Evolutionary conservation across 2,797 vertebrate species (phyloP), one percentile per base, ranked within the genome.

Genomic region (Botia almorhae): DNA sequence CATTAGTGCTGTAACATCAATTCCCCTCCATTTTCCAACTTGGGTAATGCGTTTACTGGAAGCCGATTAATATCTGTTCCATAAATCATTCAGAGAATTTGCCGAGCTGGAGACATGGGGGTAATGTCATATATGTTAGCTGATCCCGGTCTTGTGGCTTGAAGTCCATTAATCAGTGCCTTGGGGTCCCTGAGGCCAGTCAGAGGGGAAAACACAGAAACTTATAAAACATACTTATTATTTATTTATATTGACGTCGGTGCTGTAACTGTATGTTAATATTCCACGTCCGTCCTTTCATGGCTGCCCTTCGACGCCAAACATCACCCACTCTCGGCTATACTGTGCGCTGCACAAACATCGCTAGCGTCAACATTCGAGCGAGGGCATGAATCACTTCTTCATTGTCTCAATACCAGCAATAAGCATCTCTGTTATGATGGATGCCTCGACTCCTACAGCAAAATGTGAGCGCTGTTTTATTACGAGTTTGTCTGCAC

Each of bases 1-100:
- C 93, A 94, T 95, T 94, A 94, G 91, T 91, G 89, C 87, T 91
- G 91, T 93, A 96, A 95, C 92, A 95, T 96, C 93, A 94, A 94
- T 96, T 95, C 93, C 92, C 92, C 89, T 89, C 87, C 73, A 85
- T 86, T 87, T 90, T 95, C 93, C 94, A 96, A 95, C 93, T 94
- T 93, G 93, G 93, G 94, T 94, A 96, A 96, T 95, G 93, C 95
- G 93, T 96, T 97, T 98, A 95, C 95, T 94, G 95, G 94, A 96
- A 96, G 94, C 93, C 97, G 95, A 97, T 97, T 96, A 96, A 96
- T 97, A 97, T 96, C 96, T 96, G 95, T 96, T 96, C 94, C 94
- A 97, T 97, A 96, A 97, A 98, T 97, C 96, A 97, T 96, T 96
- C 95, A 96, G 92, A 93, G 95, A 95, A 94, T 94, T 94, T 95